Percentiles rank a stretch among this genome's conserved stretches.
These are phyloP conservation scores for Anolis carolinensis DNA, from an alignment of 2,113 vertebrate genomes.

Conservation along the genomic window DNA sequence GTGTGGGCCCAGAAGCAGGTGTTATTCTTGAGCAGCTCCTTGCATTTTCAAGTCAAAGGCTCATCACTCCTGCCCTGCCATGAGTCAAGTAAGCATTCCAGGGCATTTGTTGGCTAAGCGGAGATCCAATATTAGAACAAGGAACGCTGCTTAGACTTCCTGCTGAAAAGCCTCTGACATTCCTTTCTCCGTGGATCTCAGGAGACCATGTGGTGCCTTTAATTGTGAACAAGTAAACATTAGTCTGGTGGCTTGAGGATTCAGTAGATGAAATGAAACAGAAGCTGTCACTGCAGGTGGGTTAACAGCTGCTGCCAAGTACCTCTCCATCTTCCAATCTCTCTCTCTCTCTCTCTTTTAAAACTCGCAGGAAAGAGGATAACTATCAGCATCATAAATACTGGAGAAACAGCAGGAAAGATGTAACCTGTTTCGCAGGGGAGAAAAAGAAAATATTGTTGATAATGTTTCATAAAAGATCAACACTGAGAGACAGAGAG, in stretches of 20 bases:
- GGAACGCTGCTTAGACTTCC: constrained; percentile 54
- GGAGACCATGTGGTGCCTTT: constrained; percentile 62
- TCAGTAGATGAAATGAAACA: constrained; percentile 76
- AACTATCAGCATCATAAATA: constrained; percentile 60
- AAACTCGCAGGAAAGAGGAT: constrained; percentile 41
- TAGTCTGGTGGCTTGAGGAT: constrained; percentile 70
- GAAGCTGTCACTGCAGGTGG: constrained; percentile 76
- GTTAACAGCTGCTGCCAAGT: constrained; percentile 76
- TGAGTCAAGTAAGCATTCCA: constrained; percentile 38
- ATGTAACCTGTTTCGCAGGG: constrained; percentile 43
- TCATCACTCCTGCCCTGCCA: constrained; percentile 45
- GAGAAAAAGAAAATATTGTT: constrained; percentile 40
- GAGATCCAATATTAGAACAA: constrained; percentile 57
- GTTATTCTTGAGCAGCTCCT: constrained; percentile 15
- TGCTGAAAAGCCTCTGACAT: constrained; percentile 43
- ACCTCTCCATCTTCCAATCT: constrained; percentile 55
- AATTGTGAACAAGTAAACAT: constrained; percentile 76
- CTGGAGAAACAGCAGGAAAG: constrained; percentile 48
- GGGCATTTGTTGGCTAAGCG: background rate
- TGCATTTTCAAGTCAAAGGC: constrained; percentile 2
- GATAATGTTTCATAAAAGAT: constrained; percentile 42
- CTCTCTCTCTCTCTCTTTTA: too few relatives aligned
- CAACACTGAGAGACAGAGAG: constrained; percentile 29
- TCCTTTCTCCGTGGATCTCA: constrained; percentile 58
- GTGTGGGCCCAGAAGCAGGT: constrained; percentile 48